Percentiles rank a stretch among this genome's conserved stretches.
These are phyloP conservation scores for Oreohelix idahoensis DNA, from an alignment of 1,140 invertebrate genomes.

Conservation along the genomic window DNA sequence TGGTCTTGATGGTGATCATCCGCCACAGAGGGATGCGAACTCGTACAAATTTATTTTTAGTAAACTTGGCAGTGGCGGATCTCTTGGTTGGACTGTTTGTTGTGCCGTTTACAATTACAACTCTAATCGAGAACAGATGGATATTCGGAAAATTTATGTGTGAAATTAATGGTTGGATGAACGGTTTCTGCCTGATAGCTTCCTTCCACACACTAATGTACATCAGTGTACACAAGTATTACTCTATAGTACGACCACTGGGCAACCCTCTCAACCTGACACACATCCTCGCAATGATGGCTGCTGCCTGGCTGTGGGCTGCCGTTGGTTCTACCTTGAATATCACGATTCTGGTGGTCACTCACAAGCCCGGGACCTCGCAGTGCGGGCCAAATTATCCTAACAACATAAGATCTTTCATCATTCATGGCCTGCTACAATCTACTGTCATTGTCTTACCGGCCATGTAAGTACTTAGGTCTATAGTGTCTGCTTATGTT, in stretches of 20 bases:
- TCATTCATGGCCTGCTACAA: slow-evolving; percentile 70
- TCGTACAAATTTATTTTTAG: slow-evolving; percentile 74
- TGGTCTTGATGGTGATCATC: slow-evolving; percentile 71
- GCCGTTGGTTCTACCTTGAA: slow-evolving; percentile 68
- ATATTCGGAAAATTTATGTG: slow-evolving; percentile 66
- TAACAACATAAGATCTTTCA: slow-evolving; percentile 50
- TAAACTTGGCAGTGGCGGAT: slow-evolving; percentile 74
- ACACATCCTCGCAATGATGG: slow-evolving; percentile 73
- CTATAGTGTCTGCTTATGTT: too few relatives aligned
- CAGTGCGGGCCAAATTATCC: slow-evolving; percentile 74
- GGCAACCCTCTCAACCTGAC: slow-evolving; percentile 68
- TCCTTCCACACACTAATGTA: slow-evolving; percentile 76
- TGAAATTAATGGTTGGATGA: slow-evolving; percentile 73
- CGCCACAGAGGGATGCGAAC: slow-evolving; percentile 73
- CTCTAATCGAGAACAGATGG: slow-evolving; percentile 71
- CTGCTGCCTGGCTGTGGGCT: slow-evolving; percentile 73
- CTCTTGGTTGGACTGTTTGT: slow-evolving; percentile 72
- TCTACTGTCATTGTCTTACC: slow-evolving; percentile 50
- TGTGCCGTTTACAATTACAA: slow-evolving; percentile 73
- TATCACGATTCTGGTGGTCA: slow-evolving; percentile 66
- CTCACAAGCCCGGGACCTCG: slow-evolving; percentile 71
- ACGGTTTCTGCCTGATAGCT: slow-evolving; percentile 72
- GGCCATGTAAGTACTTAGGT: slow-evolving; percentile 41
- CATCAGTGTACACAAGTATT: slow-evolving; percentile 73
- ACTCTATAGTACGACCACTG: slow-evolving; percentile 73